phyloP scores from a whole-genome alignment of 2,113 vertebrate species.

The Triplophysa rosa region DNA sequence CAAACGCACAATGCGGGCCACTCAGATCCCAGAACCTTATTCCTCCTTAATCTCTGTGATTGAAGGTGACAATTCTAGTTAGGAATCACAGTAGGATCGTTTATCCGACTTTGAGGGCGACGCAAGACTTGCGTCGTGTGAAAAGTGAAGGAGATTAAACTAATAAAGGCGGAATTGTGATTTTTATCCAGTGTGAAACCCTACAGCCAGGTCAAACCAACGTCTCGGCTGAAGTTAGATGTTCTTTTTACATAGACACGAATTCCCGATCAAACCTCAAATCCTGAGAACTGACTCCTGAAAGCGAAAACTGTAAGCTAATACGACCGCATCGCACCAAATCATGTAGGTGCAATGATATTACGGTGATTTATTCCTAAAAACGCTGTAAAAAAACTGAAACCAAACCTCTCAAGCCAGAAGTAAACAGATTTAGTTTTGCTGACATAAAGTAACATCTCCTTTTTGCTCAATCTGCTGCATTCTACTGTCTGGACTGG shows the following conservation, averaged over 20 bases:
- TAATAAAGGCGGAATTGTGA: slow-evolving; percentile 11
- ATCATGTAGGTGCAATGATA: background rate
- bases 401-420: slow-evolving; percentile 10
- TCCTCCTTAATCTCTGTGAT: slow-evolving; percentile 14
- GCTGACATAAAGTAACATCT: slow-evolving; percentile 18
- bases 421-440: slow-evolving; percentile 35
- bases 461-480: background rate
- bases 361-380: slow-evolving; percentile 1
- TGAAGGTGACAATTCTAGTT: slow-evolving; percentile 26
- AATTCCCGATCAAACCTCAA: background rate
- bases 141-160: slow-evolving; percentile 24
- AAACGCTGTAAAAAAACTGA: slow-evolving; percentile 16
- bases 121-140: background rate
- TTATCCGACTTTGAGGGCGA: background rate
- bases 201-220: slow-evolving; percentile 4
- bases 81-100: slow-evolving; percentile 2
- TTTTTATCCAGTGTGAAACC: background rate
- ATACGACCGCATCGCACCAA: background rate
- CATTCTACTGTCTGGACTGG: slow-evolving; percentile 7
- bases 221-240: background rate
- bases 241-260: background rate
- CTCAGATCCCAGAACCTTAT: slow-evolving; percentile 6
- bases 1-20: slow-evolving; percentile 3
- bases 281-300: no score
- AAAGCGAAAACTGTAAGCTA: background rate